These are phyloP conservation scores for Malurus splendens DNA, from an alignment of 2,797 vertebrate genomes.

Conservation along the genomic window DNA sequence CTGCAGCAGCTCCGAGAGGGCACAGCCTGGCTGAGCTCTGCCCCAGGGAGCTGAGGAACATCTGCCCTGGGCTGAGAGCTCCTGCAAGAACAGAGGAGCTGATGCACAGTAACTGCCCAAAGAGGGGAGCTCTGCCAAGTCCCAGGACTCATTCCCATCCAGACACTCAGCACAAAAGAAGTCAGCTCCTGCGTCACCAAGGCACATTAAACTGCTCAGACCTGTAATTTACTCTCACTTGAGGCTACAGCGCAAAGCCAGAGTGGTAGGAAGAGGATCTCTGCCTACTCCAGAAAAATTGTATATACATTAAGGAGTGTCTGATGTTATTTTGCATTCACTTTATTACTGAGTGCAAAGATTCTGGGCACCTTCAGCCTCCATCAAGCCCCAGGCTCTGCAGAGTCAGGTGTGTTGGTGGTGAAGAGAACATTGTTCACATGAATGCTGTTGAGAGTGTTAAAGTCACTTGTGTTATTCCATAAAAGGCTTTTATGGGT, in stretches of 20 bases:
- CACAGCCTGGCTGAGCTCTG: not conserved
- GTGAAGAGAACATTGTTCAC: not conserved
- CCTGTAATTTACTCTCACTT: not conserved
- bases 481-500: slow-evolving; percentile 8
- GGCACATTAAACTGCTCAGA: not conserved
- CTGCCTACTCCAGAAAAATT: not conserved
- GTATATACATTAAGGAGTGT: not conserved
- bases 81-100: not conserved
- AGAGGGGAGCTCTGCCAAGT: not conserved
- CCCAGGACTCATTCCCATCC: not conserved
- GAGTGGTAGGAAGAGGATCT: not conserved
- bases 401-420: not conserved
- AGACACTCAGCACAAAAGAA: not conserved
- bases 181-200: fast-evolving
- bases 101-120: not conserved
- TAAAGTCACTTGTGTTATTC: not conserved
- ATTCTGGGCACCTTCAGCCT: not conserved
- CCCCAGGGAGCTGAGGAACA: not conserved
- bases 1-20: not conserved
- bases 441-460: not conserved
- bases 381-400: not conserved
- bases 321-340: not conserved
- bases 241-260: not conserved
- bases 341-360: not conserved
- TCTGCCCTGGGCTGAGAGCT: not conserved